Evolutionary conservation across 2,888 invertebrate genomes (phyloP), one percentile per base, ranked within the genome.

Genomic region (Brachynemurus nebulosus): DNA sequence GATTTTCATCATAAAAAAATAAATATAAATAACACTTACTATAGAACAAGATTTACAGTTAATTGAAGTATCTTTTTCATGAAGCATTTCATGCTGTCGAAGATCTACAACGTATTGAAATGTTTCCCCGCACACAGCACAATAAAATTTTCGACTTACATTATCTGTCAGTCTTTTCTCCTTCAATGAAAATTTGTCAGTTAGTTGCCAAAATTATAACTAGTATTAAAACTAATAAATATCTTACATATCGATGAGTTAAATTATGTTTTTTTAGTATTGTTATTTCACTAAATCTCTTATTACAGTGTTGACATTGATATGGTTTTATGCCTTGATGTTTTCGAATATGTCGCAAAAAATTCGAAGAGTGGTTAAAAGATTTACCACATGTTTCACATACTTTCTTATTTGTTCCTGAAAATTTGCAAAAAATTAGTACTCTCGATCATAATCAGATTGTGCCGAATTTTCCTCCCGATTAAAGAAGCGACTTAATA

Each of bases 141-240:
- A 40, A 17, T 40, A 40, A 40, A 27, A 40, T 40, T 40, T 23
- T 12, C 40, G 14, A 18, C n/a, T n/a, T n/a, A n/a, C n/a, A n/a
- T n/a, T n/a, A n/a, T n/a, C n/a, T n/a, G n/a, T n/a, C n/a, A n/a
- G n/a, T n/a, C n/a, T n/a, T n/a, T n/a, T n/a, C n/a, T n/a, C n/a
- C n/a, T n/a, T n/a, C n/a, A 17, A 11, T 11, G 35, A 35, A 11
- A 17, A 9, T 35, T 16, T 35, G 3, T 9, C 14, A 16, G 14
- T 17, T 35, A 16, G 16, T 12, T 35, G 11, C 12, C 14, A 35
- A 12, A 12, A 11, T 17, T 7, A 23, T 23, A 23, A 7, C 9
- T 23, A 23, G 23, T 6, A n/a, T 7, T 12, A 34, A n/a, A 7
- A 7, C 12, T 6, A 34, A 34, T 14, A 36, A 4, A 14, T 9